A percentile compares a stretch with the other conserved stretches of the same genome.
Evolutionary conservation across 2,113 vertebrate species (phyloP).

Genomic region (Caracal caracal): DNA sequence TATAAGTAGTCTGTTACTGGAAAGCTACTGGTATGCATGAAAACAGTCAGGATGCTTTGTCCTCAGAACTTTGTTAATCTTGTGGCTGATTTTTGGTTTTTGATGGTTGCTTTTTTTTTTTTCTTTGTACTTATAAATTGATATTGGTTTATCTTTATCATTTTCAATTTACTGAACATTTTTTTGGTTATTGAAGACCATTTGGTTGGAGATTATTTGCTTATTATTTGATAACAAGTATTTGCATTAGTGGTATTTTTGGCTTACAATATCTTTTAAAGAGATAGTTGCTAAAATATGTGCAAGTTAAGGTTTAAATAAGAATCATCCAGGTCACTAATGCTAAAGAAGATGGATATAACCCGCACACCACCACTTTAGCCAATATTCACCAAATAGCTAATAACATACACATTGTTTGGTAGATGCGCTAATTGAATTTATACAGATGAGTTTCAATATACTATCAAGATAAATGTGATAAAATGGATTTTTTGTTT

Average conservation of each 20-base stretch:
- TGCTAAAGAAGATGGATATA: background rate
- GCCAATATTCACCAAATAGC: background rate
- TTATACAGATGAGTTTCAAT: background rate
- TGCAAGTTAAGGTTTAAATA: background rate
- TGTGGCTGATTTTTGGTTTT: background rate
- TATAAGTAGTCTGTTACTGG: background rate
- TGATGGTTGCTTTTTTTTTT: background rate
- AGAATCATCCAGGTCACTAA: background rate
- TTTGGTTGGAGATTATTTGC: background rate
- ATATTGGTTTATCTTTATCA: background rate
- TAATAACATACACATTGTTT: background rate
- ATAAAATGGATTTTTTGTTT: background rate
- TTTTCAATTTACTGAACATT: background rate
- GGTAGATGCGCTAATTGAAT: background rate
- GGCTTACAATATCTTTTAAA: background rate
- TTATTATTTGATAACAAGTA: background rate
- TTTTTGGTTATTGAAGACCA: background rate
- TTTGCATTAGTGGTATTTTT: background rate
- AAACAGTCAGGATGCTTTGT: background rate
- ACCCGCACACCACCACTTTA: too few relatives aligned
- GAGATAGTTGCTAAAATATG: background rate
- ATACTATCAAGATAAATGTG: background rate
- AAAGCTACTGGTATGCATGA: too few relatives aligned
- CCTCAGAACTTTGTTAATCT: background rate
- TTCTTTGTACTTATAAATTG: background rate